These are phyloP conservation scores for Unio pictorum DNA, from an alignment of 2,888 invertebrate genomes.

Conservation along the genomic window DNA sequence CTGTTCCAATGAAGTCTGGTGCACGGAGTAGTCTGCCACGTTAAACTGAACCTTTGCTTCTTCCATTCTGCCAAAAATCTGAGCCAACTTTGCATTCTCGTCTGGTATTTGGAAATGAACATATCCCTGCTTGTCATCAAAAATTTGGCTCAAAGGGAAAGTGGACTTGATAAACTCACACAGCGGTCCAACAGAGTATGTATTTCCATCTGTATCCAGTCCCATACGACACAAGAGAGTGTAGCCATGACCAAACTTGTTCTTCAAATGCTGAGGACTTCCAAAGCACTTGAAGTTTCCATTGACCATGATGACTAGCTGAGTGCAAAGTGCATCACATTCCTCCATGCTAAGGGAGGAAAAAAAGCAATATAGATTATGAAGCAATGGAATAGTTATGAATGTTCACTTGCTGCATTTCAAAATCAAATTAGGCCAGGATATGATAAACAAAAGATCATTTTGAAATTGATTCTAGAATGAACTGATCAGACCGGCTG, in stretches of 20 bases:
- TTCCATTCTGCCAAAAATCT: slow-evolving; percentile 69
- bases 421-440: neutral
- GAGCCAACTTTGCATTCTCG: slow-evolving; percentile 60
- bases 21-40: slow-evolving; percentile 69
- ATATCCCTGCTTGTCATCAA: slow-evolving; percentile 79
- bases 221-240: slow-evolving; percentile 49
- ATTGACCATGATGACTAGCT: slow-evolving; percentile 83
- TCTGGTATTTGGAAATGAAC: slow-evolving; percentile 67
- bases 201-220: slow-evolving; percentile 24
- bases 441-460: neutral
- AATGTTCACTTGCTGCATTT: neutral
- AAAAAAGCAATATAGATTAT: neutral
- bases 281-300: slow-evolving; percentile 84
- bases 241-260: slow-evolving; percentile 76
- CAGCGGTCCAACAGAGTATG: slow-evolving; percentile 48
- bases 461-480: neutral
- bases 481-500: too few species aligned
- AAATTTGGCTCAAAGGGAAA: slow-evolving; percentile 77
- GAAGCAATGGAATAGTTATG: neutral
- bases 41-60: slow-evolving; percentile 48
- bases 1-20: slow-evolving; percentile 70
- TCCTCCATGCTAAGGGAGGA: slow-evolving; percentile 83
- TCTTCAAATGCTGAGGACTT: slow-evolving; percentile 81
- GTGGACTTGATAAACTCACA: slow-evolving; percentile 72
- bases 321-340: slow-evolving; percentile 85